A percentile compares a stretch with the other conserved stretches of the same genome.
phyloP scores from a whole-genome alignment of 1,140 invertebrate species.

The Rhagoletis pomonella region DNA sequence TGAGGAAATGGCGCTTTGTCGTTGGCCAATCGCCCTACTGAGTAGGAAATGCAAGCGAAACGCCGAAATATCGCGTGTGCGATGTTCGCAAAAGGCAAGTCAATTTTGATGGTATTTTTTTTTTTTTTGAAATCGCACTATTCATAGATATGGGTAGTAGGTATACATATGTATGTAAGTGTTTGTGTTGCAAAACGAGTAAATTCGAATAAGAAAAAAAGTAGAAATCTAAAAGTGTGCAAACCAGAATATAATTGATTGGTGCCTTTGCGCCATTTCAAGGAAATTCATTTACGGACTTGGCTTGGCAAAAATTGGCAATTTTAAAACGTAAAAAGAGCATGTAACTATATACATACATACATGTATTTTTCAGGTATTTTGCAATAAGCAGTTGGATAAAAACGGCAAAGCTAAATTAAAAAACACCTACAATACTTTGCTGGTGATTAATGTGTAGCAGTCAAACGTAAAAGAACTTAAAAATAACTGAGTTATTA shows the following conservation, averaged over 20 bases:
- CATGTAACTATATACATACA: neutral
- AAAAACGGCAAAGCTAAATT: neutral
- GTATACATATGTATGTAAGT: no score
- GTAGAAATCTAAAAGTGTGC: neutral
- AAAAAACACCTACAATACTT: constrained; percentile 13
- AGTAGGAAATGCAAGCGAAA: constrained; percentile 44
- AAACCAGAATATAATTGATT: constrained; percentile 14
- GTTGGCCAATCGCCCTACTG: constrained; percentile 20
- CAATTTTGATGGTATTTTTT: neutral
- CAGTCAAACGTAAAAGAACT: constrained; percentile 16
- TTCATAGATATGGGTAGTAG: neutral
- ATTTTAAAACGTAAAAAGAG: neutral
- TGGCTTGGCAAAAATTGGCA: neutral
- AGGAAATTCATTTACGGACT: neutral
- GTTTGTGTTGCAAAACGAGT: no score
- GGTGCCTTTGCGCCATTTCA: constrained; percentile 27
- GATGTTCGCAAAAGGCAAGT: neutral
- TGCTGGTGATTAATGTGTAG: neutral
- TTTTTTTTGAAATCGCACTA: neutral
- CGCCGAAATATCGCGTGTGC: constrained; percentile 29
- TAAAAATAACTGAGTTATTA: constrained; percentile 21
- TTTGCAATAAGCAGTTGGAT: neutral
- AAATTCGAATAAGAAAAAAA: no score
- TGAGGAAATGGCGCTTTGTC: constrained; percentile 18
- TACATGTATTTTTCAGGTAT: neutral